Conservation (phyloP, 2,113 vertebrate species). For the Murina feae region DNA sequence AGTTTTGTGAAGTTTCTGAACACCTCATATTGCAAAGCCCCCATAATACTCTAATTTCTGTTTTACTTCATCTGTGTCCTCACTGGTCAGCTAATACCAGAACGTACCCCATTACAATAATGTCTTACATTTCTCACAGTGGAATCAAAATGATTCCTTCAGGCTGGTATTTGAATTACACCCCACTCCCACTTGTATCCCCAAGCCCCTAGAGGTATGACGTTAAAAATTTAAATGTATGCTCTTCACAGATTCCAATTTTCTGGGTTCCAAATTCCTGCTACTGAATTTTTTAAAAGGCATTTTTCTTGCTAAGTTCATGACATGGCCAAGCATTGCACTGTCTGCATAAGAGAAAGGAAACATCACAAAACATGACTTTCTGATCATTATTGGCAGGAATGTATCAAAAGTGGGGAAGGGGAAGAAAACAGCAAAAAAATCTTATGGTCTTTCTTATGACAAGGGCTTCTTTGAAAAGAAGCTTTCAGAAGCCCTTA, state of each 20-base stretch:
- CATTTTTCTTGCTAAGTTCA: conserved; percentile 31
- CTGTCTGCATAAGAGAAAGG: background rate
- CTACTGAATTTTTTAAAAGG: conserved; percentile 51
- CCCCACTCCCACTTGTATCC: background rate
- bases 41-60: conserved; percentile 63
- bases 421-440: conserved; percentile 1
- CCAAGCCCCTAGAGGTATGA: background rate
- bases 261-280: conserved; percentile 44
- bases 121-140: conserved; percentile 44
- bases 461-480: conserved; percentile 13
- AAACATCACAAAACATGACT: background rate
- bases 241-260: conserved; percentile 29
- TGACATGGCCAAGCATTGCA: conserved; percentile 1
- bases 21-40: conserved; percentile 63
- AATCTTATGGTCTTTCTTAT: conserved; percentile 10
- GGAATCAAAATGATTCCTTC: conserved; percentile 57
- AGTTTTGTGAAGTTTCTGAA: conserved; percentile 71
- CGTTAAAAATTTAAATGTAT: conserved; percentile 56
- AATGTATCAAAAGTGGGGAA: background rate
- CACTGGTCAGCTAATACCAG: conserved; percentile 57
- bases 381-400: background rate
- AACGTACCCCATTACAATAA: conserved; percentile 68
- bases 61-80: conserved; percentile 56
- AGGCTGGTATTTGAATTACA: conserved; percentile 60
- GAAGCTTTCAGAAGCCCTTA: conserved; percentile 54